These are phyloP conservation scores for Rhegmatorhina hoffmannsi DNA, from an alignment of 2,113 vertebrate genomes.

Conservation along the genomic window DNA sequence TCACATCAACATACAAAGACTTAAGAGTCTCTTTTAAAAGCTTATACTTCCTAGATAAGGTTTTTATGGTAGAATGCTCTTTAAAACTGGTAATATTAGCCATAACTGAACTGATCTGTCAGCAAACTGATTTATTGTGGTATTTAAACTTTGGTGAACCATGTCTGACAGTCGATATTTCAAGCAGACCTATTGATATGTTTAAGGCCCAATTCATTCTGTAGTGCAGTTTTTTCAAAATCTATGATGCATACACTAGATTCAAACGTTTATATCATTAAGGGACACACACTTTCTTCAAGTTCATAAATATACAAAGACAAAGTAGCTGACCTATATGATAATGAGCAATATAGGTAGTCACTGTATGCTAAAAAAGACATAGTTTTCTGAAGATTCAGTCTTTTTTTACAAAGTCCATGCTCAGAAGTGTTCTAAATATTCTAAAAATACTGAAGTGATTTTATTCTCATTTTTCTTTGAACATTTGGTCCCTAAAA, in stretches of 20 bases:
- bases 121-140: neutral
- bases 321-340: neutral
- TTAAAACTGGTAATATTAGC: neutral
- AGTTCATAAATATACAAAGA: neutral
- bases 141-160: neutral
- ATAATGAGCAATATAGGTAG: neutral
- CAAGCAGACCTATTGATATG: neutral
- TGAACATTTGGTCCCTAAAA: neutral
- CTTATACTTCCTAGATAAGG: neutral
- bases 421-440: neutral
- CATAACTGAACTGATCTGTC: neutral
- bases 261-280: neutral
- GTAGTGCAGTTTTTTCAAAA: neutral
- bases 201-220: neutral
- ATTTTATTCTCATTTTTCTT: neutral
- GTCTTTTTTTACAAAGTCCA: neutral
- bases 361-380: neutral
- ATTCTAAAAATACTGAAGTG: neutral
- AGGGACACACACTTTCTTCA: neutral
- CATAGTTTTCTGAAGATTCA: neutral
- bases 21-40: neutral
- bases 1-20: neutral
- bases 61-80: neutral
- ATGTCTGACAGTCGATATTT: neutral
- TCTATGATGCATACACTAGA: neutral